Conservation (phyloP, 2,888 invertebrate species). For the Nymphalis polychloros region DNA sequence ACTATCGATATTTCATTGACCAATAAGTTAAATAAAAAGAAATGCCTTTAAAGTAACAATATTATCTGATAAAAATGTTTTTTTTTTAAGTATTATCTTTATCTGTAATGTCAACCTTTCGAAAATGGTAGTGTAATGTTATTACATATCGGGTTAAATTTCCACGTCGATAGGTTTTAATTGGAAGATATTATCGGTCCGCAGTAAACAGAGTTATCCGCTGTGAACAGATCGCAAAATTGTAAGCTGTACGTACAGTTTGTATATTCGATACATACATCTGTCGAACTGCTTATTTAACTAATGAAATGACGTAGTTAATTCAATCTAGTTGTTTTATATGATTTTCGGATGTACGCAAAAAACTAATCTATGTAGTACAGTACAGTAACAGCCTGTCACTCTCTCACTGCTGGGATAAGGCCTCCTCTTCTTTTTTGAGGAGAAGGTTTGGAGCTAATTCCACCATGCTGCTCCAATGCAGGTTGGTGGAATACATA, state of each 20-base stretch:
- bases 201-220: conserved; percentile 35
- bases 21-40: too few relatives aligned
- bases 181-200: conserved; percentile 43
- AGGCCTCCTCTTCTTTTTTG: too few relatives aligned
- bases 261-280: neutral
- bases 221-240: conserved; percentile 30
- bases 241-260: conserved; percentile 14
- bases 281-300: neutral
- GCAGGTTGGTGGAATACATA: too few relatives aligned
- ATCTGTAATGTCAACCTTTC: neutral
- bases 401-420: too few relatives aligned
- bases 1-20: too few relatives aligned
- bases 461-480: too few relatives aligned
- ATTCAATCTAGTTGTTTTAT: neutral
- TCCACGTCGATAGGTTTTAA: conserved; percentile 42
- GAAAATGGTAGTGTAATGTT: conserved; percentile 9
- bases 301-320: neutral
- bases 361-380: too few relatives aligned
- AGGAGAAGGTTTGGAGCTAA: too few relatives aligned
- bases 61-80: too few relatives aligned
- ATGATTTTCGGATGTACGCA: neutral
- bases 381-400: too few relatives aligned
- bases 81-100: neutral
- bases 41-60: too few relatives aligned
- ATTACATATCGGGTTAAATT: conserved; percentile 27